Conservation (phyloP, 2,888 invertebrate species). For the Drosophila macrothrix region DNA sequence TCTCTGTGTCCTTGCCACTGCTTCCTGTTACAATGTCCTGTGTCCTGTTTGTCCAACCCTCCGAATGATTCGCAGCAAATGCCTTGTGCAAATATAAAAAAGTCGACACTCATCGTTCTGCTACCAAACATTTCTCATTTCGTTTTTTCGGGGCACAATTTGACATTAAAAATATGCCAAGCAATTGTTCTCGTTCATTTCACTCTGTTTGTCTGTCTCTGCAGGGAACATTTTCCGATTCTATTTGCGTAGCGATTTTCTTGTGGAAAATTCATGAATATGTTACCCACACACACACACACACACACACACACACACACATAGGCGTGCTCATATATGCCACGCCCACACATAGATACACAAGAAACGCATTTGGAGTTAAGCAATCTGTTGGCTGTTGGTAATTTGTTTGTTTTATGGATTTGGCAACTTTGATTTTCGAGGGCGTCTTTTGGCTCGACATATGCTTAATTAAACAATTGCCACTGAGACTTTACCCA, state of each 20-base stretch:
- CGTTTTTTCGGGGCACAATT: constrained; percentile 29
- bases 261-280: constrained; percentile 44
- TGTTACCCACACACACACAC: constrained; percentile 28
- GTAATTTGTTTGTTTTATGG: constrained; percentile 78
- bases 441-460: constrained; percentile 53
- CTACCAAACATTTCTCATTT: constrained; percentile 7
- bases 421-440: constrained; percentile 62
- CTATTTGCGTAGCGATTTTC: constrained; percentile 60
- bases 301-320: constrained; percentile 26
- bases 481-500: constrained; percentile 41
- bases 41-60: constrained; percentile 24
- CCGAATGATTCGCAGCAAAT: constrained; percentile 33
- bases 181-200: not conserved
- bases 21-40: constrained; percentile 1
- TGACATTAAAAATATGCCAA: constrained; percentile 55
- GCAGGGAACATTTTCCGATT: constrained; percentile 2
- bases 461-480: constrained; percentile 67
- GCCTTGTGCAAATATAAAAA: constrained; percentile 57
- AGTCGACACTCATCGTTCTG: constrained; percentile 44
- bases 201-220: not conserved
- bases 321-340: constrained; percentile 25
- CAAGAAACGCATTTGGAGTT: constrained; percentile 8
- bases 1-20: constrained; percentile 27
- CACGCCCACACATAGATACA: constrained; percentile 31
- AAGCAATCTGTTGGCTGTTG: constrained; percentile 66